Base-by-base conservation (phyloP, 2,888 invertebrate species). In the Malachius bipustulatus region DNA sequence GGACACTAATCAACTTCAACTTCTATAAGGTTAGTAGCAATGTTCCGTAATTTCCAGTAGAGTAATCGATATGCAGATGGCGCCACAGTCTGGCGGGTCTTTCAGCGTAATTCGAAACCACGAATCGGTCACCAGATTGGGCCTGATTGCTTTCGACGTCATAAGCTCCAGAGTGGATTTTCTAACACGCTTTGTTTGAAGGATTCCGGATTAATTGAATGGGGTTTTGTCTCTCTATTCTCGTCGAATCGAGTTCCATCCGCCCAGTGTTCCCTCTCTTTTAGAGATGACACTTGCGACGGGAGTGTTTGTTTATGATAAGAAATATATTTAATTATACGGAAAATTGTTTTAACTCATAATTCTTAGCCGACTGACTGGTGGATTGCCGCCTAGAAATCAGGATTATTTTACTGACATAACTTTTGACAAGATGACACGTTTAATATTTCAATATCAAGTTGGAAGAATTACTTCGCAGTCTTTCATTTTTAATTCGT, bases 101-200 rank as follows among this genome's bases (percentile, higher is more conserved):
- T 19, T 19, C n/a, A 8, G 6, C n/a, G 24, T 19, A 19, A 19
- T 19, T 19, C 6, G 24, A 19, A n/a, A 19, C 24, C 24, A n/a
- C 24, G 24, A 19, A 19, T 19, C 24, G 24, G 24, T 19, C n/a
- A 8, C 24, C 24, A 19, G 30, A 30, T 12, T 31, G 31, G 31
- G 14, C 31, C 4, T 44, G 41, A 40, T 41, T 35, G 40, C 40
- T 31, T 19, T 37, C 36, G 40, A 38, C 35, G 37, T 31, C 36
- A 38, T 45, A 45, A 43, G 43, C 43, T 34, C 32, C 34, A 34
- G 36, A 42, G 38, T 40, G 38, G 45, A 44, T 47, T 47, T 45
- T 45, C 45, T 44, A 43, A 43, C 47, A 45, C 42, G 47, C 37
- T 47, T 39, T 19, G 24, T 19, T 19, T 19, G 24, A 19, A 19